phyloP scores from a whole-genome alignment of 2,888 invertebrate genomes.

The Antitype chi region DNA sequence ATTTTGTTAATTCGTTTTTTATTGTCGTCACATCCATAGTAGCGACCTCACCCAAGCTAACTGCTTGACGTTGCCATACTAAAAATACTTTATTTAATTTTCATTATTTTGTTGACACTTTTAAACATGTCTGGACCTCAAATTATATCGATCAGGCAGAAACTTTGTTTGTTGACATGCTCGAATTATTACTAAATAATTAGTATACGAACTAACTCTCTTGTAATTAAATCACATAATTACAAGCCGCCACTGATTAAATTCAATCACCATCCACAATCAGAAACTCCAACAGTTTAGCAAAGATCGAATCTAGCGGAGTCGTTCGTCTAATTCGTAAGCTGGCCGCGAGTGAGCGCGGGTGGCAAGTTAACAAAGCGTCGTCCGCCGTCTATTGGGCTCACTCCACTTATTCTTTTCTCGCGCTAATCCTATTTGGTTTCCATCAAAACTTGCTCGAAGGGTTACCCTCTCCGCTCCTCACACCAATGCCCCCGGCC shows the following conservation, averaged over 20 bases:
- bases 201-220: slow-evolving; percentile 21
- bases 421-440: slow-evolving; percentile 88
- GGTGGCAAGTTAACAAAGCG: slow-evolving; percentile 75
- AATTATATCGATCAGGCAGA: neutral
- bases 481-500: slow-evolving; percentile 63
- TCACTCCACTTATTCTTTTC: slow-evolving; percentile 86
- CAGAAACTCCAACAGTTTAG: slow-evolving; percentile 74
- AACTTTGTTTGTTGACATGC: neutral
- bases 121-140: neutral
- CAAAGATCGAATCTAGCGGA: slow-evolving; percentile 68
- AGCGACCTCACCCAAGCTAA: too few relatives aligned
- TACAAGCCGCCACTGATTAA: slow-evolving; percentile 48
- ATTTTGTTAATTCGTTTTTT: too few relatives aligned
- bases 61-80: too few relatives aligned
- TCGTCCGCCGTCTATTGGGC: slow-evolving; percentile 76
- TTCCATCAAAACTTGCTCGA: slow-evolving; percentile 89
- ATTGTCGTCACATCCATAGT: too few relatives aligned
- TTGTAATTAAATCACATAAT: slow-evolving; percentile 49
- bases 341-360: slow-evolving; percentile 65
- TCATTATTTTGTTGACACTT: too few relatives aligned
- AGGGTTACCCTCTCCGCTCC: slow-evolving; percentile 76
- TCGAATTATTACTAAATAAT: slow-evolving; percentile 4
- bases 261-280: slow-evolving; percentile 67
- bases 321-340: slow-evolving; percentile 61
- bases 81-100: too few relatives aligned